Conservation (phyloP, 2,888 invertebrate species). For the Amphipoea lucens region DNA sequence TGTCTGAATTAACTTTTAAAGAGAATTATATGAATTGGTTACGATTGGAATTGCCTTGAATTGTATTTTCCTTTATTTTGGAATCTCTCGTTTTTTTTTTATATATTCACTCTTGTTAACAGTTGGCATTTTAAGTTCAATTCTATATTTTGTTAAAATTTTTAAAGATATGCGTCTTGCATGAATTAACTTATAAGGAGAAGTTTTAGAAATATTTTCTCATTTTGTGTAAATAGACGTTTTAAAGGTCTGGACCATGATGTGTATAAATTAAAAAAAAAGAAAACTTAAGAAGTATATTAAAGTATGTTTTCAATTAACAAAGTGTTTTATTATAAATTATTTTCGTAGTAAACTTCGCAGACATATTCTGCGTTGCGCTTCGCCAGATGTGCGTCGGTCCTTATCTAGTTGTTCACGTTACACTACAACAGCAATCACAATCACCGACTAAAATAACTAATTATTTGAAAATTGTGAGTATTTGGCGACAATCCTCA, state of each 20-base stretch:
- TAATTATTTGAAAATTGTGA: no score
- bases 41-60: slow-evolving; percentile 27
- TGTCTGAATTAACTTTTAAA: slow-evolving; percentile 43
- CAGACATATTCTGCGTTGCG: neutral
- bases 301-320: slow-evolving; percentile 55
- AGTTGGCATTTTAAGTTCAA: slow-evolving; percentile 56
- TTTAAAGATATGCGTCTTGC: slow-evolving; percentile 45
- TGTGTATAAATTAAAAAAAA: slow-evolving; percentile 54
- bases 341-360: neutral
- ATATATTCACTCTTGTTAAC: slow-evolving; percentile 53
- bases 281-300: slow-evolving; percentile 60
- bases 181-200: slow-evolving; percentile 56
- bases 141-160: slow-evolving; percentile 59
- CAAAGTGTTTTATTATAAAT: slow-evolving; percentile 36
- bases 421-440: no score
- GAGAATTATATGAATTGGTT: slow-evolving; percentile 35
- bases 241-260: slow-evolving; percentile 69
- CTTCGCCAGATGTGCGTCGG: neutral
- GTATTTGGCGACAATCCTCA: no score
- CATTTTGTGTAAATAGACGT: slow-evolving; percentile 68
- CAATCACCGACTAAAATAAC: no score
- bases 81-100: slow-evolving; percentile 53
- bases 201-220: slow-evolving; percentile 64
- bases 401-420: no score
- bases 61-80: slow-evolving; percentile 53